phyloP scores from a whole-genome alignment of 2,888 invertebrate species.

The Coenonympha glycerion region DNA sequence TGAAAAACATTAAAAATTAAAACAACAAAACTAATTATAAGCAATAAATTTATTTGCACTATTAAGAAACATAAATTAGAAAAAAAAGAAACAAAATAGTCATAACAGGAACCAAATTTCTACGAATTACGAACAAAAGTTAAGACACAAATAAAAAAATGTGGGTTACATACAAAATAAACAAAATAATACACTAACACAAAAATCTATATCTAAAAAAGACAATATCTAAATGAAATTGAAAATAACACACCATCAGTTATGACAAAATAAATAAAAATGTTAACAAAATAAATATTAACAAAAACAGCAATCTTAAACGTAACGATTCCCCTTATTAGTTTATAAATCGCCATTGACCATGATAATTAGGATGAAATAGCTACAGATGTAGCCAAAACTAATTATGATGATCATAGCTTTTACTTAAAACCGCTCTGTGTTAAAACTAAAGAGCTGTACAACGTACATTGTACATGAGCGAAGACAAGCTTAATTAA shows the following conservation, averaged over 20 bases:
- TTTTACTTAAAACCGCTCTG: slow-evolving; percentile 19
- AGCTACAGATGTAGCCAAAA: not conserved
- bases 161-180: slow-evolving; percentile 41
- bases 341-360: slow-evolving; percentile 27
- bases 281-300: slow-evolving; percentile 69
- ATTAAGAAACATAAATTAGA: slow-evolving; percentile 63
- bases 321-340: slow-evolving; percentile 74
- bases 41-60: slow-evolving; percentile 73
- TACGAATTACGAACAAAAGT: slow-evolving; percentile 37
- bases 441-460: slow-evolving; percentile 21
- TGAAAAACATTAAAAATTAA: slow-evolving; percentile 34
- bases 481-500: slow-evolving; percentile 24
- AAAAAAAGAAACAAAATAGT: slow-evolving; percentile 69
- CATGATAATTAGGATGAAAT: slow-evolving; percentile 32
- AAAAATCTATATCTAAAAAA: slow-evolving; percentile 35
- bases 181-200: slow-evolving; percentile 44
- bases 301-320: slow-evolving; percentile 69
- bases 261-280: slow-evolving; percentile 54
- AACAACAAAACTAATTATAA: slow-evolving; percentile 48
- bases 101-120: slow-evolving; percentile 71
- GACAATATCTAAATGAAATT: slow-evolving; percentile 25
- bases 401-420: slow-evolving; percentile 10
- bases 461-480: too few species aligned
- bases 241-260: slow-evolving; percentile 55
- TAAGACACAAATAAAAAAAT: slow-evolving; percentile 35